Base-by-base conservation (phyloP, 2,113 vertebrate genomes). In the Chaenocephalus aceratus region DNA sequence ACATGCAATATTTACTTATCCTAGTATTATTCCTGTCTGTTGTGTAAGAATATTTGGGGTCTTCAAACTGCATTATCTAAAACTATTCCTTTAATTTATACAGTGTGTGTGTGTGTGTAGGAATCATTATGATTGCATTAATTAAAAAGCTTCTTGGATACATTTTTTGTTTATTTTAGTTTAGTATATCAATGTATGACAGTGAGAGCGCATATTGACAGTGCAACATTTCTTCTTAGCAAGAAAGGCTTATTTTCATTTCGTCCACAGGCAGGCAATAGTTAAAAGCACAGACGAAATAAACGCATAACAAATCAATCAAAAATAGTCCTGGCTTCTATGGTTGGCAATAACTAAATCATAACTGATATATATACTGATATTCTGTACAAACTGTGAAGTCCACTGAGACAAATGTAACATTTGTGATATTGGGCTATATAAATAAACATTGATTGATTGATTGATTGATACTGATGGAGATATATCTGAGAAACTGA, bases 1-100 rank as follows among this genome's bases (percentile, higher is more conserved):
- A 41, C 23, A 65, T 34, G 23, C 61, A 80, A 61, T 69, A 65
- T 61, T 65, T 12, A 54, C 16, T 57, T 16, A 15, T 60, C 3
- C 67, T 7, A 18, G 7, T 36, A 3, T 44, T 18, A 18, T 57
- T 62, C 11, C 8, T 44, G 14, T 45, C 3, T 41, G 14, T 36
- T 26, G 70, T 36, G 5, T 30, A 41, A 26, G 9, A 53, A 48
- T 61, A 53, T 49, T 16, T 56, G 11, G 9, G 13, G 2, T 68
- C 34, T 56, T 45, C 10, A 5, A 41, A 41, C 36, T 5, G 36
- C 10, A 58, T 45, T 10, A 16, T 67, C 8, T 60, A 10, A n/a
- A 56, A 36, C 15, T 2, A 36, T 16, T 59, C 63, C 48, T 44
- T 12, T 46, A 13, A 15, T 54, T 5, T 14, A 70, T n/a, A 18